phyloP scores from a whole-genome alignment of 2,113 vertebrate species.

The Pachyramphus minor region DNA sequence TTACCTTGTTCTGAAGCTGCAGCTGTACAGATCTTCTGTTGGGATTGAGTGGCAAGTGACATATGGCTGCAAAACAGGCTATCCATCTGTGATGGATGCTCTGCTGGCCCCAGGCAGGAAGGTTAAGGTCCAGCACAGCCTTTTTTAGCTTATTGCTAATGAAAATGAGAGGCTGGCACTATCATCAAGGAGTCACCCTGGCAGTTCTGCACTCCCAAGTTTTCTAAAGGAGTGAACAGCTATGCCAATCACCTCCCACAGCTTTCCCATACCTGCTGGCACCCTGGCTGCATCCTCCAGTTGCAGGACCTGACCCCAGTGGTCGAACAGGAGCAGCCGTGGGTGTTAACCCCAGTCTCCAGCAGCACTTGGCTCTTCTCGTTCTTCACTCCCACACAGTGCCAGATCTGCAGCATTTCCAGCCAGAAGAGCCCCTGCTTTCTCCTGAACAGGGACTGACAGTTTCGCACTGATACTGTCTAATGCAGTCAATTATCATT shows the following conservation, averaged over 20 bases:
- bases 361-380: not conserved
- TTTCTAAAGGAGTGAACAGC: not conserved
- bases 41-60: not conserved
- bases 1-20: not conserved
- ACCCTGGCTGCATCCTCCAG: fast-evolving
- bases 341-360: not conserved
- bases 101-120: not conserved
- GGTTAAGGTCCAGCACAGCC: not conserved
- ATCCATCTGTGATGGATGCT: not conserved
- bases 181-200: not conserved
- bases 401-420: not conserved
- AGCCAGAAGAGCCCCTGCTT: not conserved
- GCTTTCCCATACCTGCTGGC: not conserved
- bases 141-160: not conserved
- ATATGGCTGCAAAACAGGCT: not conserved
- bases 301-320: fast-evolving
- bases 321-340: not conserved
- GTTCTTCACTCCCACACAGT: not conserved
- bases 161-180: not conserved
- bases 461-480: not conserved
- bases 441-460: not conserved
- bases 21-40: not conserved
- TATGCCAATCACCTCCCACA: not conserved
- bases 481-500: not conserved
- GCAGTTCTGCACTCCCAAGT: not conserved